Base-by-base conservation (phyloP, 2,113 vertebrate genomes). In the Zapornia atra region DNA sequence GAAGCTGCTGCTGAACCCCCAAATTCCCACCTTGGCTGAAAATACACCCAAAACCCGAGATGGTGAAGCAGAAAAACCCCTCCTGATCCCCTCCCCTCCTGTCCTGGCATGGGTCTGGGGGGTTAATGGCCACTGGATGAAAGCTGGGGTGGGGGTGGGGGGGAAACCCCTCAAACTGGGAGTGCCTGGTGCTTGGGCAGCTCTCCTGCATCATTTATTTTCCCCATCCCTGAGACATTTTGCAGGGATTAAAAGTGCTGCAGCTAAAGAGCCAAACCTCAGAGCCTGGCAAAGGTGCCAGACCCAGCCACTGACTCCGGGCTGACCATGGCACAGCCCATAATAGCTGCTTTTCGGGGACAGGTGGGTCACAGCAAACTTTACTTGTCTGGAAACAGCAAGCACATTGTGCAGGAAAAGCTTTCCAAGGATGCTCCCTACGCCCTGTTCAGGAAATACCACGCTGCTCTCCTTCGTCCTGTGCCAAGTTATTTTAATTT, bases 371-470 rank as follows among this genome's bases (percentile, higher is more conserved):
- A 90, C 51, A 78, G 95, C 51, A 84, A 94, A 77, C 94, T 77
- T 91, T 69, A 72, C 87, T 94, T 96, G 92, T 94, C 96, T 91
- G 94, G 80, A 92, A 95, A 98, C 97, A 98, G 95, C 94, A 66
- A 96, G 97, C n/a, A 38, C 86, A 77, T 92, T 97, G 95, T 96
- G 88, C 80, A 88, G 90, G 72, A 38, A 86, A 92, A 82, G 94
- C 88, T 97, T 97, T 97, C 97, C 96, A 97, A 96, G 97, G 97
- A 97, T 98, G 96, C 86, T 95, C 95, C 90, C 78, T 96, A 95
- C 86, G 28, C 91, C 96, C 97, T 95, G 95, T 78, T 64, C 95
- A 97, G 97, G 97, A 98, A 98, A 96, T 96, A 94, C 87, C 86
- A 59, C 1, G 33, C 95, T 68, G 76, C 84, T 94, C 97, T 97